Evolutionary conservation across 1,140 invertebrate genomes (phyloP).

Genomic region (Heliconius nattereri): DNA sequence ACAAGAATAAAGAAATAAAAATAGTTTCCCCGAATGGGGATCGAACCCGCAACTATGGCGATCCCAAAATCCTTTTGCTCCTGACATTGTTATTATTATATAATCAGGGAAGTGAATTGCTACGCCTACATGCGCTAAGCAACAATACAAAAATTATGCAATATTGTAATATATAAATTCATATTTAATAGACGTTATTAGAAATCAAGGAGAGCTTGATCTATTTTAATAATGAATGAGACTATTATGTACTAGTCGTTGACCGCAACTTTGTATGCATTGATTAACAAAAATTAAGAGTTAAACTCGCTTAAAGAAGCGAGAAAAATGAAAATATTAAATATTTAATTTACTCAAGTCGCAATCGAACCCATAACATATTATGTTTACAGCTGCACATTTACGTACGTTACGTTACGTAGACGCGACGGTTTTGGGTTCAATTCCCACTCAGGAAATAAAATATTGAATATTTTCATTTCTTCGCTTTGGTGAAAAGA

Average conservation of each 20-base stretch:
- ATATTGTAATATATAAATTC: not conserved
- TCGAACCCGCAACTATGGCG: not conserved
- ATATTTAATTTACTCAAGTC: too few relatives aligned
- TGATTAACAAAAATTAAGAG: too few relatives aligned
- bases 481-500: not conserved
- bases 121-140: not conserved
- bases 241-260: not conserved
- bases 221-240: not conserved
- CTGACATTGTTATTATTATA: not conserved
- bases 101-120: conserved; percentile 1
- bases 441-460: too few relatives aligned
- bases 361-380: too few relatives aligned
- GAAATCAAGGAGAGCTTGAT: conserved; percentile 3
- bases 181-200: conserved; percentile 6
- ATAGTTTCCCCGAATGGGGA: not conserved
- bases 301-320: too few relatives aligned
- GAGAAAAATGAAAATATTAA: too few relatives aligned
- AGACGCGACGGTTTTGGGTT: too few relatives aligned
- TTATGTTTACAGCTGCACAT: too few relatives aligned
- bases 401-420: too few relatives aligned
- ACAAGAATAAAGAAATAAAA: not conserved
- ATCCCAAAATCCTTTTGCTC: not conserved
- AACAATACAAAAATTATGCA: not conserved
- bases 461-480: too few relatives aligned
- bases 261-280: too few relatives aligned